These are phyloP conservation scores for Ligdia adustata DNA, from an alignment of 2,888 invertebrate genomes.

Conservation along the genomic window DNA sequence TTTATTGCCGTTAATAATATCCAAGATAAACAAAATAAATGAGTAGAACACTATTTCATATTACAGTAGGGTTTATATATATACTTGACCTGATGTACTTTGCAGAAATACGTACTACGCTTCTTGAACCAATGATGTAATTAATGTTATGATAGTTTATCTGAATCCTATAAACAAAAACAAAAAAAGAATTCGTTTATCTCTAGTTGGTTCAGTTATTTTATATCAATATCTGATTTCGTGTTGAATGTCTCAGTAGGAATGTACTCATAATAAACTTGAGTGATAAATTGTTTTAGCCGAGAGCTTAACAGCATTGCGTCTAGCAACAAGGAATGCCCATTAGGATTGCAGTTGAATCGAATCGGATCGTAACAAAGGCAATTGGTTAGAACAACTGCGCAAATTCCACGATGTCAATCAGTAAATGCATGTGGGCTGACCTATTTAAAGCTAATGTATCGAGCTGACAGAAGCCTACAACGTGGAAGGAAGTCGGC, in stretches of 20 bases:
- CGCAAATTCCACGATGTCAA: slow-evolving; percentile 33
- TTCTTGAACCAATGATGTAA: slow-evolving; percentile 19
- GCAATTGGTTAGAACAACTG: slow-evolving; percentile 32
- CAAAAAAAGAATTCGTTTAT: slow-evolving; percentile 12
- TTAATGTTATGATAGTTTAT: slow-evolving; percentile 29
- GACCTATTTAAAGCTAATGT: slow-evolving; percentile 32
- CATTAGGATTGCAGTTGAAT: slow-evolving; percentile 13
- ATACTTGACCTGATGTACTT: slow-evolving; percentile 28
- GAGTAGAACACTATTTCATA: slow-evolving; percentile 24
- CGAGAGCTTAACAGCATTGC: slow-evolving; percentile 1
- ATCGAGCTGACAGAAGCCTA: slow-evolving; percentile 12
- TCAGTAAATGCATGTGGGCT: slow-evolving; percentile 34
- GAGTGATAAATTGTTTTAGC: background rate
- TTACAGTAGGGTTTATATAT: slow-evolving; percentile 18
- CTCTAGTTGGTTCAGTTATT: background rate
- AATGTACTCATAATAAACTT: background rate
- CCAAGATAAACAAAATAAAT: slow-evolving; percentile 30
- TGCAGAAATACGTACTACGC: slow-evolving; percentile 22
- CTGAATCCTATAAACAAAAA: slow-evolving; percentile 6
- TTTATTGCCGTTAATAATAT: slow-evolving; percentile 47
- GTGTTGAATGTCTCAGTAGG: background rate
- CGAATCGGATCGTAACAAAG: slow-evolving; percentile 25
- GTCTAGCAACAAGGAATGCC: slow-evolving; percentile 4
- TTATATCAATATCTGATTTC: background rate
- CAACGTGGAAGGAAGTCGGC: slow-evolving; percentile 20